A percentile compares a stretch with the other conserved stretches of the same genome.
These are phyloP conservation scores for Probaryconus sp. DNA, from an alignment of 1,140 invertebrate genomes.

Conservation along the genomic window DNA sequence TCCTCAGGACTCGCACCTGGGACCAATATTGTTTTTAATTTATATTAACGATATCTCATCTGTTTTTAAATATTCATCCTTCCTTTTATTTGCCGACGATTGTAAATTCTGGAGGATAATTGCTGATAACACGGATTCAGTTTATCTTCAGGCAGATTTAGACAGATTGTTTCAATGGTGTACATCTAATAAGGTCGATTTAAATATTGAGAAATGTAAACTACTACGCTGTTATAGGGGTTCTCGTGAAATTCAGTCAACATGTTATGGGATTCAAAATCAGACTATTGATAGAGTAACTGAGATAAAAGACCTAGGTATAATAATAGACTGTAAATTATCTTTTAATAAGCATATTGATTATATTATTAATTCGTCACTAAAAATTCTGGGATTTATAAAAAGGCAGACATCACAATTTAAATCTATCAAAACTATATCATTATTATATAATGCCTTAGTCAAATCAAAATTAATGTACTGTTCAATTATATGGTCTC, in stretches of 20 bases:
- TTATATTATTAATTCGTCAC: neutral
- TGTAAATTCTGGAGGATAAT: conserved; percentile 3
- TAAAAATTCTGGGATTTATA: conserved; percentile 2
- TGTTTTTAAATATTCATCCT: neutral
- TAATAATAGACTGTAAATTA: neutral
- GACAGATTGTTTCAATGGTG: neutral
- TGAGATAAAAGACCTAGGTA: neutral
- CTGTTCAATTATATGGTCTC: too few relatives aligned
- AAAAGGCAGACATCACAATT: conserved; percentile 3
- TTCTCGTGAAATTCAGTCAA: neutral
- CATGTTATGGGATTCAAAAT: neutral
- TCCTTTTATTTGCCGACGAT: conserved; percentile 4
- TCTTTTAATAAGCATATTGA: neutral
- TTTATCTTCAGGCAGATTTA: neutral
- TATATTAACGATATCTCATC: conserved; percentile 2
- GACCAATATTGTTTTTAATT: neutral
- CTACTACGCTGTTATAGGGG: neutral
- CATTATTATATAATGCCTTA: neutral
- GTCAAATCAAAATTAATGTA: conserved; percentile 11
- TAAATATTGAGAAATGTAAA: conserved; percentile 5
- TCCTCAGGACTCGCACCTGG: neutral
- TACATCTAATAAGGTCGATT: neutral
- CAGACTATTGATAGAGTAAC: neutral
- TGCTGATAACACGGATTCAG: neutral
- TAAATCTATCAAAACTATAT: neutral